Conservation (phyloP, 2,888 invertebrate species). For the Hypsopygia costalis region DNA sequence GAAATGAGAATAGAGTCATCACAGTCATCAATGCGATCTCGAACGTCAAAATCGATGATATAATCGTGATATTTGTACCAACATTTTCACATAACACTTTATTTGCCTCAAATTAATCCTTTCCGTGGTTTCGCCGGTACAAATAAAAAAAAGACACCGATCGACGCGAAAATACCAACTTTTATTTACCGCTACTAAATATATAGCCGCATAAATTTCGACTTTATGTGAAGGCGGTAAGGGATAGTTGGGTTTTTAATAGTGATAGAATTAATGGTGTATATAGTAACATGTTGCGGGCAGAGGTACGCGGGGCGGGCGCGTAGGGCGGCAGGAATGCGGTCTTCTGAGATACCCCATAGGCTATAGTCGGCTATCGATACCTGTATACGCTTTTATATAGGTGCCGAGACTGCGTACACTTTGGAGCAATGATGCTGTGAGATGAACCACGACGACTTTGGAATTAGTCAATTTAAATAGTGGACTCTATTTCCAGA, state of each 20-base stretch:
- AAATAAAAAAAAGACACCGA: constrained; percentile 61
- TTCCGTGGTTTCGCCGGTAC: constrained; percentile 63
- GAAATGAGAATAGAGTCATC: too few relatives aligned
- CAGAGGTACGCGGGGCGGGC: constrained; percentile 35
- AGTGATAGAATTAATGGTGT: constrained; percentile 6
- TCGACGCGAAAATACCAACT: constrained; percentile 37
- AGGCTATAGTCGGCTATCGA: constrained; percentile 54
- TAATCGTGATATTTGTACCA: constrained; percentile 17
- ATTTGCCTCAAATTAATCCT: constrained; percentile 74
- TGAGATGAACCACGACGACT: constrained; percentile 11
- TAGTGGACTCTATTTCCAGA: not conserved
- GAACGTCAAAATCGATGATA: too few relatives aligned
- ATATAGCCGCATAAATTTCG: constrained; percentile 18
- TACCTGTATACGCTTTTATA: constrained; percentile 48
- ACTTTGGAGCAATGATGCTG: constrained; percentile 24
- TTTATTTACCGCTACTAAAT: constrained; percentile 14
- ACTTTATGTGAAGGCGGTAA: constrained; percentile 21
- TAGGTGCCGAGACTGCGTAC: constrained; percentile 33
- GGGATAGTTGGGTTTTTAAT: constrained; percentile 16
- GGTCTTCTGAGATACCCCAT: constrained; percentile 72
- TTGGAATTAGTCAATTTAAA: constrained; percentile 8
- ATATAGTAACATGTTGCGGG: constrained; percentile 36
- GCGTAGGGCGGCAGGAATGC: constrained; percentile 62
- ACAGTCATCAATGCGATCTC: too few relatives aligned
- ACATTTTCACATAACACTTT: constrained; percentile 49